These are phyloP conservation scores for Euproctis similis DNA, from an alignment of 2,888 invertebrate species.

Conservation along the genomic window DNA sequence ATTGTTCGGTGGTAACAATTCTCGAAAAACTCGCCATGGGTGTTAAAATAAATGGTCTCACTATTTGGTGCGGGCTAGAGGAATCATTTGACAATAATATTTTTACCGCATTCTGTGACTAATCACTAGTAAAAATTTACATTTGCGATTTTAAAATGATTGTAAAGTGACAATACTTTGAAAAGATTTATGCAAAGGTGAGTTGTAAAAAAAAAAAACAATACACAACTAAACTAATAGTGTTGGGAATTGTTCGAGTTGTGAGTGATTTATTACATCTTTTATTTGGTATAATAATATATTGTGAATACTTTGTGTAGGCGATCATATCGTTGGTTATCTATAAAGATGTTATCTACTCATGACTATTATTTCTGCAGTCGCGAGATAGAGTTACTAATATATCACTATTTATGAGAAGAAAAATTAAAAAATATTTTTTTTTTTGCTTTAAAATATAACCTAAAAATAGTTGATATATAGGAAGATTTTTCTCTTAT, in stretches of 20 bases:
- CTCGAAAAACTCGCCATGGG: conserved; percentile 56
- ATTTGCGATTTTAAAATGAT: conserved; percentile 20
- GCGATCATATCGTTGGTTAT: no score
- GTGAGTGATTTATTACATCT: conserved; percentile 18
- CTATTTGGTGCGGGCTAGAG: conserved; percentile 43
- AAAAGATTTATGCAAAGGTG: conserved; percentile 15
- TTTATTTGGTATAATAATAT: no score
- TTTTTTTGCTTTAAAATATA: no score
- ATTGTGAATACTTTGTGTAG: no score
- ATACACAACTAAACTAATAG: conserved; percentile 3
- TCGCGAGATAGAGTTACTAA: no score
- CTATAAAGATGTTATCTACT: no score
- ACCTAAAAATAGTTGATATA: no score
- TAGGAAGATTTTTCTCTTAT: no score
- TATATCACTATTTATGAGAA: no score
- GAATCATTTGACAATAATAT: conserved; percentile 60
- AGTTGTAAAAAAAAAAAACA: conserved; percentile 12
- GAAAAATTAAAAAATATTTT: no score
- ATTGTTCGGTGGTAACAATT: conserved; percentile 51
- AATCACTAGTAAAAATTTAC: conserved; percentile 44
- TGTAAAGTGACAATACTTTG: conserved; percentile 5
- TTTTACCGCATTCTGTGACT: conserved; percentile 60
- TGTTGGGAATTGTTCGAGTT: not conserved
- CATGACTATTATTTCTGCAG: no score
- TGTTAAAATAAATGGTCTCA: conserved; percentile 45